These are phyloP conservation scores for Incurvaria masculella DNA, from an alignment of 2,888 invertebrate genomes.

Conservation along the genomic window DNA sequence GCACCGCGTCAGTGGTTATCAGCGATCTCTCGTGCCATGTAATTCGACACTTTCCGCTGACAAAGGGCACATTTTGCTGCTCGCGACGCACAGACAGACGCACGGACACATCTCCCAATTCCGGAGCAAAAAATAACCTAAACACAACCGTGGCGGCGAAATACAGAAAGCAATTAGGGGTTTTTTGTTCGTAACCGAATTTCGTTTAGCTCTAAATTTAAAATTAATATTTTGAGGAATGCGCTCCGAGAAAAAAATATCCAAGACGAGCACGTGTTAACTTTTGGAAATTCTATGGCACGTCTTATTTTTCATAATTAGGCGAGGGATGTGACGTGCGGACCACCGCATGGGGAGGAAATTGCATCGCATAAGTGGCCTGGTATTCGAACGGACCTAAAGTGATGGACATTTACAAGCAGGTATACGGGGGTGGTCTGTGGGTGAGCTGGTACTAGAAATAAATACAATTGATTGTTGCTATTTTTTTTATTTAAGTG, in stretches of 20 bases:
- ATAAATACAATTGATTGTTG: too few relatives aligned
- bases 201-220: slow-evolving; percentile 21
- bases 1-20: not conserved
- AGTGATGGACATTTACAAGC: not conserved
- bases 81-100: slow-evolving; percentile 26
- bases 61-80: slow-evolving; percentile 52
- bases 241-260: slow-evolving; percentile 23
- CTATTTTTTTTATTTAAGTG: too few relatives aligned
- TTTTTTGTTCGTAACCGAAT: slow-evolving; percentile 30
- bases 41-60: slow-evolving; percentile 56
- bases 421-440: too few relatives aligned
- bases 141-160: slow-evolving; percentile 25
- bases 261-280: slow-evolving; percentile 47
- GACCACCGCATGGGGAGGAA: slow-evolving; percentile 22
- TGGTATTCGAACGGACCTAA: too few relatives aligned
- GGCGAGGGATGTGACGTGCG: slow-evolving; percentile 32
- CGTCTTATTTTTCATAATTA: slow-evolving; percentile 55
- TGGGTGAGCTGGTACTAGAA: too few relatives aligned
- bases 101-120: slow-evolving; percentile 20
- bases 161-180: slow-evolving; percentile 52
- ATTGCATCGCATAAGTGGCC: too few relatives aligned
- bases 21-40: slow-evolving; percentile 42
- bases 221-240: slow-evolving; percentile 52
- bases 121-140: slow-evolving; percentile 27
- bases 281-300: slow-evolving; percentile 39